Conservation (phyloP, 2,888 invertebrate genomes). For the Yponomeuta cagnagella region DNA sequence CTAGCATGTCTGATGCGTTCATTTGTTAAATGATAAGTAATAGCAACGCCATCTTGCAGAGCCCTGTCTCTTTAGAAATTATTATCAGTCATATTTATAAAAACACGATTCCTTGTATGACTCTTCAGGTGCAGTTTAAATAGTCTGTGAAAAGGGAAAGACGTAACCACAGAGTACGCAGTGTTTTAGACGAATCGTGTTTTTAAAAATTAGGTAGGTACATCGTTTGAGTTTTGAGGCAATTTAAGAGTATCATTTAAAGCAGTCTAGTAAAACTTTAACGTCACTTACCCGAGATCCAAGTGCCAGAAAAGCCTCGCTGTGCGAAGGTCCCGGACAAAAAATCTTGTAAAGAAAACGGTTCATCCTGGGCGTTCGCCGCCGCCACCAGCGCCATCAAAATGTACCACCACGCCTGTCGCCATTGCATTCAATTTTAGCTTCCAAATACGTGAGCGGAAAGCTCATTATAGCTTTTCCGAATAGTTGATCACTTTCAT, state of each 20-base stretch:
- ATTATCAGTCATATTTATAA: no score
- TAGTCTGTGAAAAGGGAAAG: no score
- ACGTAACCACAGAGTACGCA: no score
- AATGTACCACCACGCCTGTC: slow-evolving; percentile 42
- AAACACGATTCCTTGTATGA: no score
- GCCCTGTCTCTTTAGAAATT: no score
- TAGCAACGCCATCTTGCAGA: no score
- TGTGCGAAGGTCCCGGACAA: slow-evolving; percentile 51
- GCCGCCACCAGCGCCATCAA: slow-evolving; percentile 37
- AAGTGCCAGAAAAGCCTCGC: slow-evolving; percentile 76
- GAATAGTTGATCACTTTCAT: neutral
- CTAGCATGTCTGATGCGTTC: no score
- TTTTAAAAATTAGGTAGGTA: no score
- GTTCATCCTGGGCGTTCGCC: slow-evolving; percentile 42
- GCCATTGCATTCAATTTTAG: neutral
- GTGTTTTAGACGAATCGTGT: no score
- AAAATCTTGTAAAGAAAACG: slow-evolving; percentile 60
- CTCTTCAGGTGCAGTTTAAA: no score
- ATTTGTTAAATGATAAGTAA: no score
- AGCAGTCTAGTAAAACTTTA: neutral
- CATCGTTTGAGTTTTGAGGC: no score
- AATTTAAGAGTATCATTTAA: neutral
- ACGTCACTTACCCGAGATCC: slow-evolving; percentile 76
- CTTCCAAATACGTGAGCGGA: neutral
- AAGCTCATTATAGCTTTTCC: neutral